A percentile compares a stretch with the other conserved stretches of the same genome.
Conservation (phyloP, 2,888 invertebrate species). For the Subacronicta megacephala region DNA sequence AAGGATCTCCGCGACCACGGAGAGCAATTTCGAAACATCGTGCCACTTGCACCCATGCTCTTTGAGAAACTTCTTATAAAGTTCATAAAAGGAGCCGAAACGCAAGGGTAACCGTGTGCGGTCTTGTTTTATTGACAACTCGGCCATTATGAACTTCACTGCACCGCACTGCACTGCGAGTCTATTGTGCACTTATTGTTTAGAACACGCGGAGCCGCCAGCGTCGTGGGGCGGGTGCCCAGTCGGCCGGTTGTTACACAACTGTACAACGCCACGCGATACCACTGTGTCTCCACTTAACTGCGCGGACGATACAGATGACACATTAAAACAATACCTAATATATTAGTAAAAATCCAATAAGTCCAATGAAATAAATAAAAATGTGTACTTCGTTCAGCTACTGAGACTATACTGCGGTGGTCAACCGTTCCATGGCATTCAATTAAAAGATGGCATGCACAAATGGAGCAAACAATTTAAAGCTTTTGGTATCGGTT, state of each 20-base stretch:
- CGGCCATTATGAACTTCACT: conserved; percentile 75
- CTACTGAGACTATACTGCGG: conserved; percentile 73
- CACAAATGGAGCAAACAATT: conserved; percentile 76
- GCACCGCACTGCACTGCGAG: conserved; percentile 63
- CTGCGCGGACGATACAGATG: conserved; percentile 56
- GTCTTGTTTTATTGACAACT: conserved; percentile 76
- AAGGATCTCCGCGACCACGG: conserved; percentile 82
- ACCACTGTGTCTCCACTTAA: conserved; percentile 56
- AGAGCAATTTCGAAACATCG: conserved; percentile 83
- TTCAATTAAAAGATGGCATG: conserved; percentile 80
- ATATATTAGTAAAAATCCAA: conserved; percentile 11
- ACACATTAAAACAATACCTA: conserved; percentile 56
- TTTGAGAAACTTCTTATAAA: conserved; percentile 85
- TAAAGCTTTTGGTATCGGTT: conserved; percentile 80
- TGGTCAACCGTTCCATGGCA: conserved; percentile 60
- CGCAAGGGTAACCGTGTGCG: conserved; percentile 73
- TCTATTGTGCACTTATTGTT: conserved; percentile 46
- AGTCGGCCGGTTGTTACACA: conserved; percentile 77
- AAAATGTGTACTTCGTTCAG: conserved; percentile 53
- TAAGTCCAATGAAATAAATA: conserved; percentile 13
- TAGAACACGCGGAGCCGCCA: conserved; percentile 54
- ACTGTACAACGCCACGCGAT: conserved; percentile 72
- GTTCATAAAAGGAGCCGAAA: conserved; percentile 80
- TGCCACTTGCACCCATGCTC: conserved; percentile 87
- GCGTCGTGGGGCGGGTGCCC: conserved; percentile 76